Evolutionary conservation across 1,140 invertebrate species (phyloP), one percentile per base, ranked within the genome.

Genomic region (Drosophila seguyi): DNA sequence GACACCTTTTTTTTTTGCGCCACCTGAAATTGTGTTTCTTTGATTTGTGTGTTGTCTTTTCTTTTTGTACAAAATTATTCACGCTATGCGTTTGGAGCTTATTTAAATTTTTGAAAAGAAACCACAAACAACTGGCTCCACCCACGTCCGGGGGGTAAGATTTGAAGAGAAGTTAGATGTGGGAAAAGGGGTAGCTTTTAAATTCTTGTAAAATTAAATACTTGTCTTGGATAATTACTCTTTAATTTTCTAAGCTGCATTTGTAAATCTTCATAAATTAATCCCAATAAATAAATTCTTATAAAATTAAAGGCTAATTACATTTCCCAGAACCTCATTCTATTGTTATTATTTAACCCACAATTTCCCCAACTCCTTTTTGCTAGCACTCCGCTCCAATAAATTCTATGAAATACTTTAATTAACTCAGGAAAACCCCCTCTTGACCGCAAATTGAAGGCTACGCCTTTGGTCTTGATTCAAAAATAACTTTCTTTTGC

Each of bases 401-500:
- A 25, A 38, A 53, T 53, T 25, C 52, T 34, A 38, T 38, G 6
- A 38, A 53, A 53, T 27, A 20, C 8, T 10, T 18, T 48, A 31
- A 22, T 31, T 25, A 41, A 41, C 52, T 34, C 41, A 6, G 13
- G 2, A 4, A 47, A 63, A n/a, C 36, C 44, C 57, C 44, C 36
- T 16, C 22, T 53, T 38, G 29, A 36, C 63, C 29, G 10, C 27
- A 34, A 8, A 38, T 53, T 14, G 25, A 63, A 68, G 66, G 34
- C 62, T 66, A 69, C 45, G 61, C 38, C 66, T 69, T 68, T 68
- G 66, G 6, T 47, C 27, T 36, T 31, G 22, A 29, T 67, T 29
- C 63, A 68, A 67, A 59, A 73, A 72, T 72, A 71, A 83, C 81
- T 83, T 83, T 83, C 81, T 85, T 83, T 76, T 63, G 66, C 16